Conservation (phyloP, 2,797 vertebrate species). For the Pempheris klunzingeri region DNA sequence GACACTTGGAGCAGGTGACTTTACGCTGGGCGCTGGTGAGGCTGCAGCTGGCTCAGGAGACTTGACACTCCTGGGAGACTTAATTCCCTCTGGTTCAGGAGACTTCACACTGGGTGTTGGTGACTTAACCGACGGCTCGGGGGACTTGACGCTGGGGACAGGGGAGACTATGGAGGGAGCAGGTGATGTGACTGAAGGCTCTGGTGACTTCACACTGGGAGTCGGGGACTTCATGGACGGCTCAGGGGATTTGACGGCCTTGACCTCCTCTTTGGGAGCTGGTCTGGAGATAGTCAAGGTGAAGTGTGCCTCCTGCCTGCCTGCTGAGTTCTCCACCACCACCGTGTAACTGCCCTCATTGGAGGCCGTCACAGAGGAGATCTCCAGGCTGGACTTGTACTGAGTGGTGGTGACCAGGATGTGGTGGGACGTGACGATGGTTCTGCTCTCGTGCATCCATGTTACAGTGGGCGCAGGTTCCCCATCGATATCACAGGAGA, state of each 20-base stretch:
- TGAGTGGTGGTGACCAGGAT: slow-evolving; percentile 91
- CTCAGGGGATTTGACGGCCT: slow-evolving; percentile 90
- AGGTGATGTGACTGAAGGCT: slow-evolving; percentile 84
- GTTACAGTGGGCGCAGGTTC: slow-evolving; percentile 93
- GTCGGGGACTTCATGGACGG: slow-evolving; percentile 73
- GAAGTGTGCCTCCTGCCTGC: slow-evolving; percentile 94
- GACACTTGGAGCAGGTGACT: slow-evolving; percentile 78
- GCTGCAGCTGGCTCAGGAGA: slow-evolving; percentile 65
- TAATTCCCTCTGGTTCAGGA: slow-evolving; percentile 75
- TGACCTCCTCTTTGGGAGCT: slow-evolving; percentile 86
- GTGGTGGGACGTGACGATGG: slow-evolving; percentile 87
- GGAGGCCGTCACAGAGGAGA: slow-evolving; percentile 89
- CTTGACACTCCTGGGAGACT: slow-evolving; percentile 70
- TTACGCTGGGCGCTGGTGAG: slow-evolving; percentile 70
- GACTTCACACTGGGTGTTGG: slow-evolving; percentile 66
- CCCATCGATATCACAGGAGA: slow-evolving; percentile 96
- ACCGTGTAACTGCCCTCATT: slow-evolving; percentile 95
- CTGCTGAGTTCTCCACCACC: slow-evolving; percentile 93
- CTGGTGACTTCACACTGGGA: slow-evolving; percentile 74
- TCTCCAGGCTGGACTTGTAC: slow-evolving; percentile 95
- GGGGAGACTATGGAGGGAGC: slow-evolving; percentile 79
- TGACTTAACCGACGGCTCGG: slow-evolving; percentile 74
- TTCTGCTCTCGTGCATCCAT: slow-evolving; percentile 88
- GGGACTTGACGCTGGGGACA: slow-evolving; percentile 79
- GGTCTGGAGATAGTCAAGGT: slow-evolving; percentile 90